Percentiles rank a stretch among this genome's conserved stretches.
Evolutionary conservation across 2,113 vertebrate genomes (phyloP).

Genomic region (Ardeotis arabs): DNA sequence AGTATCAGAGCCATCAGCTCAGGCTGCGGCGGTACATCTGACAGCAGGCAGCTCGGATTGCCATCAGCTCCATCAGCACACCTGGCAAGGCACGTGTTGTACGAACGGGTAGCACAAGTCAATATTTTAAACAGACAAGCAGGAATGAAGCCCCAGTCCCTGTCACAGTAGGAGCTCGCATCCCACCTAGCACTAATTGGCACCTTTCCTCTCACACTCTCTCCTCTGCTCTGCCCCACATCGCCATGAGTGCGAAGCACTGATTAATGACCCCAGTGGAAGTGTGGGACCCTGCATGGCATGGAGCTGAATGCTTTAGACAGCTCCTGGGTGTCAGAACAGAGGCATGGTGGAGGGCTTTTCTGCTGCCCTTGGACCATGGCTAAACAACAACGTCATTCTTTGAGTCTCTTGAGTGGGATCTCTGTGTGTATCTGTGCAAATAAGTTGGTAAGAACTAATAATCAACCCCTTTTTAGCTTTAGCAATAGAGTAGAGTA

Average conservation of each 20-base stretch:
- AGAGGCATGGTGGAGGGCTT: neutral
- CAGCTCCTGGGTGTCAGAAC: neutral
- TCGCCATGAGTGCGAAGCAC: neutral
- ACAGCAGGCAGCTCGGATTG: neutral
- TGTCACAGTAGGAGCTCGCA: neutral
- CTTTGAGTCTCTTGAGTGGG: neutral
- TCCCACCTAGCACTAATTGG: neutral
- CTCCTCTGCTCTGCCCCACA: neutral
- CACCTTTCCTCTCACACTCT: neutral
- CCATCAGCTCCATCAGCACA: neutral
- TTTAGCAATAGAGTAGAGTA: neutral
- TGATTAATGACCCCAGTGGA: neutral
- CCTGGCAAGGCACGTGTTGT: rapidly evolving
- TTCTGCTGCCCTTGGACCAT: neutral
- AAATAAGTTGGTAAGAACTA: neutral
- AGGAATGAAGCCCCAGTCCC: neutral
- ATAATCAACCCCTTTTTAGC: neutral
- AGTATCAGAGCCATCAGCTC: neutral
- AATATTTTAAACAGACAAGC: neutral
- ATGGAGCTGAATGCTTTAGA: neutral
- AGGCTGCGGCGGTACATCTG: neutral
- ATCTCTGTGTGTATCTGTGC: neutral
- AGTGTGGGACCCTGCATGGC: rapidly evolving
- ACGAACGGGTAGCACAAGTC: rapidly evolving
- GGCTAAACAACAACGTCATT: neutral